These are phyloP conservation scores for Spizella passerina DNA, from an alignment of 2,797 vertebrate species.

Conservation along the genomic window DNA sequence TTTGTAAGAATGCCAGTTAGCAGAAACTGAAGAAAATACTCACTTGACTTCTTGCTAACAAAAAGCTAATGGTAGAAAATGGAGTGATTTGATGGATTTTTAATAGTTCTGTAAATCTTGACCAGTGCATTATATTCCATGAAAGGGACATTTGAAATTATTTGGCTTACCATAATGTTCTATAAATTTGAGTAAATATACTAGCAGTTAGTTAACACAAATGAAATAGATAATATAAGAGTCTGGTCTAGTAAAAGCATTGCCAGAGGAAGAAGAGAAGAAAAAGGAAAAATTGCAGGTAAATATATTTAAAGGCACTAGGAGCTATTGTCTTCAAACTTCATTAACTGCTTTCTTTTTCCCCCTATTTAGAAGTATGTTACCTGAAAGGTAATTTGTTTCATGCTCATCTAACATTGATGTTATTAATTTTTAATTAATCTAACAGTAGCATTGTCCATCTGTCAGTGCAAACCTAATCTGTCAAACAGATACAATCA, in stretches of 20 bases:
- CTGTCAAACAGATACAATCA: conserved; percentile 64
- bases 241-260: not conserved
- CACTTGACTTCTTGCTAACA: not conserved
- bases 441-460: conserved; percentile 49
- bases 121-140: not conserved
- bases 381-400: conserved; percentile 62
- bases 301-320: not conserved
- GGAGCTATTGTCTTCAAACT: not conserved
- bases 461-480: conserved; percentile 62
- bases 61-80: conserved; percentile 2
- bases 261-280: not conserved
- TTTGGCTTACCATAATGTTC: not conserved
- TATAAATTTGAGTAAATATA: not conserved
- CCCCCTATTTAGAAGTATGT: not conserved
- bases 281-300: not conserved
- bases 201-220: not conserved
- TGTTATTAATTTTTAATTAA: conserved; percentile 68
- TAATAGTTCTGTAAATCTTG: conserved; percentile 30
- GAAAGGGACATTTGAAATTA: not conserved
- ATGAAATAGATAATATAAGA: not conserved
- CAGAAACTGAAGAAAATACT: not conserved
- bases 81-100: not conserved
- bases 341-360: not conserved
- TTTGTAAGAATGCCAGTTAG: not conserved
- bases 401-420: conserved; percentile 58